Evolutionary conservation across 2,888 invertebrate species (phyloP).

Genomic region (Gortyna flavago): DNA sequence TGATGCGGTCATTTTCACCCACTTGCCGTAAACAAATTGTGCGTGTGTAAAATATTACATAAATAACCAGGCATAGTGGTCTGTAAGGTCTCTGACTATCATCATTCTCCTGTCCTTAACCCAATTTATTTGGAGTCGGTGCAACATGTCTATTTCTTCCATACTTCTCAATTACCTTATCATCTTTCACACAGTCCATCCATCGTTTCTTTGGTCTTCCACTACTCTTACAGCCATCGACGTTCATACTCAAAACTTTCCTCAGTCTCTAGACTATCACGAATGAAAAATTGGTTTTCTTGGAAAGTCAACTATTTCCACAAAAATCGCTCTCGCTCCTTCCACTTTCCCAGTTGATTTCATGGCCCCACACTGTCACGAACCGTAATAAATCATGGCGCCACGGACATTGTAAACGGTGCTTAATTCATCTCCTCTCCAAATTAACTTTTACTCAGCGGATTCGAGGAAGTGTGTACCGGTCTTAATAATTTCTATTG

Average conservation of each 20-base stretch:
- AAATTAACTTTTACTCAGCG: constrained; percentile 75
- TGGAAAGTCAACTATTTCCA: background rate
- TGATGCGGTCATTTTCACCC: background rate
- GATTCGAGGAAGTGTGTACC: constrained; percentile 54
- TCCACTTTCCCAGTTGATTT: constrained; percentile 40
- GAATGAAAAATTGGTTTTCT: background rate
- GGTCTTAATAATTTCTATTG: constrained; percentile 35
- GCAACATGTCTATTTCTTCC: background rate
- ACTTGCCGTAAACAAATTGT: background rate
- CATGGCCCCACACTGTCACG: constrained; percentile 66
- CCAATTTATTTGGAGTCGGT: background rate
- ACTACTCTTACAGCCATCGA: background rate
- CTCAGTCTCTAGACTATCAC: background rate
- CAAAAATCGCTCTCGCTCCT: constrained; percentile 7
- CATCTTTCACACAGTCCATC: background rate
- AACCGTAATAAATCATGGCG: constrained; percentile 84
- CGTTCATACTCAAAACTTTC: background rate
- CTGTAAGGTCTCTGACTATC: background rate
- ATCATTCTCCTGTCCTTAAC: too few relatives aligned
- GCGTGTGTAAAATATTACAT: background rate
- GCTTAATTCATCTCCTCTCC: constrained; percentile 79
- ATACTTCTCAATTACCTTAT: background rate
- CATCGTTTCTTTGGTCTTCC: background rate
- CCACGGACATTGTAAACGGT: constrained; percentile 82
- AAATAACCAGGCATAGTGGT: background rate